Conservation (phyloP, 1,140 invertebrate genomes). For the Neodiprion fabricii region DNA sequence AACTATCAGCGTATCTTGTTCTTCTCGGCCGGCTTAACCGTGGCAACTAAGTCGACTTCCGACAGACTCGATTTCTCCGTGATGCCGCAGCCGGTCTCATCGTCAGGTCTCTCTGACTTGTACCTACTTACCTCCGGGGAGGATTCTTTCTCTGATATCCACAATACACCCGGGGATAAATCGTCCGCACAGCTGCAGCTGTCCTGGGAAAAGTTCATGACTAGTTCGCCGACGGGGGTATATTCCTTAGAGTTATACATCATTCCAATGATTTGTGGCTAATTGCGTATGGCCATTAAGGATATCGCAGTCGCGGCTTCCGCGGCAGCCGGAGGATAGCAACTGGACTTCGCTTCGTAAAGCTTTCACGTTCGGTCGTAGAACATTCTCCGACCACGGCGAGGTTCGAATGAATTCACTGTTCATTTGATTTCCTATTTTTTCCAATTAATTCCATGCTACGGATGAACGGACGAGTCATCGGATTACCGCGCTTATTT, state of each 20-base stretch:
- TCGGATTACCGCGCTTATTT: too few relatives aligned
- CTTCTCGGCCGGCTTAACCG: not conserved
- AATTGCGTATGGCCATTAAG: slow-evolving; percentile 1
- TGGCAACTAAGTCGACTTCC: not conserved
- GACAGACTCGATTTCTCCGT: not conserved
- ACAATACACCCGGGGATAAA: not conserved
- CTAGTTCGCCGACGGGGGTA: not conserved
- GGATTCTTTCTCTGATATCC: not conserved
- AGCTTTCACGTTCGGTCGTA: not conserved
- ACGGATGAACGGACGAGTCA: too few relatives aligned
- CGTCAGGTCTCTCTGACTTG: not conserved
- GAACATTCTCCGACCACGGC: not conserved
- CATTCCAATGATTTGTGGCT: slow-evolving; percentile 5
- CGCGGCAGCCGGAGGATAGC: not conserved
- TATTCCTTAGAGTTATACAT: not conserved
- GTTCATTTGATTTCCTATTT: too few relatives aligned
- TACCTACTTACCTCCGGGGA: not conserved
- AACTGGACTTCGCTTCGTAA: not conserved
- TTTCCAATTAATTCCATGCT: too few relatives aligned
- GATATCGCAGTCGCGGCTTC: not conserved
- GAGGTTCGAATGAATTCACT: too few relatives aligned
- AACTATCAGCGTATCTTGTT: slow-evolving; percentile 2
- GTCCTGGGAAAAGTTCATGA: too few relatives aligned
- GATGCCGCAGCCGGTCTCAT: not conserved
- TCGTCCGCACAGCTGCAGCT: too few relatives aligned